Percentiles rank a stretch among this genome's conserved stretches.
Evolutionary conservation across 2,797 vertebrate species (phyloP).

Genomic region (Neostethus bicornis): DNA sequence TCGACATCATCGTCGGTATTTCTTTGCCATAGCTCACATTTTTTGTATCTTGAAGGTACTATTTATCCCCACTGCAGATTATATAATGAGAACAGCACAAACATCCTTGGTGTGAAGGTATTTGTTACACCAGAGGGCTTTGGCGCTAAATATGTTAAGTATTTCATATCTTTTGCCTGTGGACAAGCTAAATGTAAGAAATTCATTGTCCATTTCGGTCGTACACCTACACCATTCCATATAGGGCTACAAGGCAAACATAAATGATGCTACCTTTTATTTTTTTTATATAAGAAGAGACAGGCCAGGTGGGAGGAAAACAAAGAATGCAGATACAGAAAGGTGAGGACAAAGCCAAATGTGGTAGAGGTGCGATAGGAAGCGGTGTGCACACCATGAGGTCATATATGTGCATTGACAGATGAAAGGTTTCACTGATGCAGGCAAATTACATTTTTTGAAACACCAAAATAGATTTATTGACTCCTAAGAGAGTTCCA

Average conservation of each 20-base stretch:
- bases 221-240: constrained; percentile 60
- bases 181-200: constrained; percentile 46
- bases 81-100: constrained; percentile 34
- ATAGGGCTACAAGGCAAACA: constrained; percentile 10
- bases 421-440: constrained; percentile 62
- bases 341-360: constrained; percentile 44
- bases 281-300: constrained; percentile 29
- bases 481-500: constrained; percentile 17
- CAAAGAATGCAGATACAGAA: constrained; percentile 19
- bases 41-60: constrained; percentile 12
- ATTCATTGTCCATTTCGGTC: constrained; percentile 53
- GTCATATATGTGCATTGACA: constrained; percentile 27
- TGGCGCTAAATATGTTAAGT: constrained; percentile 62
- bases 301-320: constrained; percentile 31
- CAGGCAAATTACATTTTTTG: constrained; percentile 46
- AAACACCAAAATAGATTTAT: constrained; percentile 47
- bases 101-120: constrained; percentile 36
- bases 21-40: constrained; percentile 7
- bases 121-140: constrained; percentile 37
- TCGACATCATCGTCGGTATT: constrained; percentile 5
- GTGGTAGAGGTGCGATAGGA: constrained; percentile 16
- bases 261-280: constrained; percentile 6
- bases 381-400: constrained; percentile 15
- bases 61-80: constrained; percentile 17
- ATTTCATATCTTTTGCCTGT: constrained; percentile 55